phyloP scores from a whole-genome alignment of 2,888 invertebrate species.

The Protophormia terraenovae region DNA sequence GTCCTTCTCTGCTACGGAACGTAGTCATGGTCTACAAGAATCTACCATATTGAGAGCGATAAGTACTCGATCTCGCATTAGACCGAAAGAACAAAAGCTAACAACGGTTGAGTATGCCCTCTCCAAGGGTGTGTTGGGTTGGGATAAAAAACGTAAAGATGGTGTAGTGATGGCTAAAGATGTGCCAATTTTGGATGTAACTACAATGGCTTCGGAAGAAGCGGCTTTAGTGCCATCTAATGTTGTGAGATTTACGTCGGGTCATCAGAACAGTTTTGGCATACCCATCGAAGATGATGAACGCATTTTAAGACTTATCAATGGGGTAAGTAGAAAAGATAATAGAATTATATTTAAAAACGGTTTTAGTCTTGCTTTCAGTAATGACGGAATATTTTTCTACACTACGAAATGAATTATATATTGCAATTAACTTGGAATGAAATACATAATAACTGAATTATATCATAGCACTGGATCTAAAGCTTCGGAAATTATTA shows the following conservation, averaged over 20 bases:
- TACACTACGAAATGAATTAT: too few relatives aligned
- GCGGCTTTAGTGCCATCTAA: conserved; percentile 73
- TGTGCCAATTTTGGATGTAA: conserved; percentile 40
- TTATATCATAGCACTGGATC: too few relatives aligned
- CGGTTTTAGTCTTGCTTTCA: too few relatives aligned
- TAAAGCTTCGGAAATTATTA: too few relatives aligned
- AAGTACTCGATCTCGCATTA: conserved; percentile 45
- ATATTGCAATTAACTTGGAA: too few relatives aligned
- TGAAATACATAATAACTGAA: too few relatives aligned
- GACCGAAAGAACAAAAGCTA: conserved; percentile 66
- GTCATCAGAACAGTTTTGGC: conserved; percentile 85
- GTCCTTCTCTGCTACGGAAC: conserved; percentile 39
- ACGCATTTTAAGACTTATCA: conserved; percentile 79
- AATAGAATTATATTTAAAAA: too few relatives aligned
- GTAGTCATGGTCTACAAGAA: conserved; percentile 68
- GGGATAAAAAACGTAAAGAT: conserved; percentile 66
- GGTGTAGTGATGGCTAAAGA: background rate
- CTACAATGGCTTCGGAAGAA: conserved; percentile 64
- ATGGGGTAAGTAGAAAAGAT: conserved; percentile 75
- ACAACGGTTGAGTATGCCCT: conserved; percentile 62
- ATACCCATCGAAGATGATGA: conserved; percentile 85
- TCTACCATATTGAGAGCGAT: conserved; percentile 74
- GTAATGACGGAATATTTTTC: too few relatives aligned
- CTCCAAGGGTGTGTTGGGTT: conserved; percentile 59
- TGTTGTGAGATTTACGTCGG: conserved; percentile 83